Evolutionary conservation across 2,113 vertebrate species (phyloP), one percentile per base, ranked within the genome.

Genomic region (Leucoraja erinaceus): DNA sequence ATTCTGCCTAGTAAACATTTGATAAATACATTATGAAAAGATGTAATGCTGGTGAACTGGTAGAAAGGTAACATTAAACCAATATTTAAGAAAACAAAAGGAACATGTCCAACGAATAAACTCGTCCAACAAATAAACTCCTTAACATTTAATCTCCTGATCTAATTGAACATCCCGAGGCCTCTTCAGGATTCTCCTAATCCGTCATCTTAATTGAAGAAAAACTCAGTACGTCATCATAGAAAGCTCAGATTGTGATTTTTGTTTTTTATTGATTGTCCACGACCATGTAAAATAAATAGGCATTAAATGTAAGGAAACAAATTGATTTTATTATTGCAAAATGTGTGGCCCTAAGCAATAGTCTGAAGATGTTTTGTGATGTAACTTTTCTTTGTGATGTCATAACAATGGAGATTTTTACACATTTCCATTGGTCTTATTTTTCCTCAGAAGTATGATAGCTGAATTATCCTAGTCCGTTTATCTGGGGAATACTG

Each of bases 331-430:
- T 86, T 61, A 86, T 61, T 86, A 31, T 88, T 88, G n/a, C 63
- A 18, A 56, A 56, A 83, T 31, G 5, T 61, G n/a, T 88, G 18
- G n/a, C 28, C 59, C 59, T 63, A 88, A 88, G 61, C 61, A 66
- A 91, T 70, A 8, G 25, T 68, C 22, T 91, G 90, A 91, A 91
- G 90, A 8, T 28, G 90, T 68, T 91, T 91, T 91, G 90, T 91
- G 90, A 91, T 91, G 68, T 54, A 74, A 16, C 5, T 70, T 47
- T 18, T 10, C 90, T 72, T 91, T 91, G 68, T 91, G 90, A 91
- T 47, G 33, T 91, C 90, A 91, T 68, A 72, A 70, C 66, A 38
- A 47, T 68, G 38, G 90, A 47, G 18, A 74, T 4, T 31, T 5
- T 14, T 38, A 22, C 47, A 72, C 2, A 47, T 91, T 72, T 91